Conservation (phyloP, 2,113 vertebrate species). For the Crotalus helleri region DNA sequence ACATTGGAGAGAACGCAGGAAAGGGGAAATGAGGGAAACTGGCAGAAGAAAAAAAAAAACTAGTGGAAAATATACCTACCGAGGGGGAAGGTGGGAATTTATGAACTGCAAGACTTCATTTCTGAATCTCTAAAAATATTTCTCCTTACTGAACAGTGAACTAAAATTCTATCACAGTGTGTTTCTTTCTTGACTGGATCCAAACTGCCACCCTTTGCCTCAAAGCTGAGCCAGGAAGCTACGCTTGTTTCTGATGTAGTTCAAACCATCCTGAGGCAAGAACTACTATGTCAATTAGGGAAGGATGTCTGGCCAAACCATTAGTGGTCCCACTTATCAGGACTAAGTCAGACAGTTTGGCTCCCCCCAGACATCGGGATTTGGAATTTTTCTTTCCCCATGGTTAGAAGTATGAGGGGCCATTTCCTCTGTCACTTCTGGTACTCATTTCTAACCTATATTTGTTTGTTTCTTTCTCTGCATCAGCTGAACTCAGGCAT, state of each 20-base stretch:
- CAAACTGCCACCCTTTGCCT: neutral
- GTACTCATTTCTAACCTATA: neutral
- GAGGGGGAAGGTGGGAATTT: neutral
- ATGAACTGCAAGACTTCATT: neutral
- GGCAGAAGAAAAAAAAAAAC: neutral
- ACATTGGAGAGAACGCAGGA: neutral
- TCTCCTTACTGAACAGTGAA: neutral
- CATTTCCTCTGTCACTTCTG: neutral
- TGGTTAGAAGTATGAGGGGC: neutral
- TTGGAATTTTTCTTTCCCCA: neutral
- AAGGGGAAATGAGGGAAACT: neutral
- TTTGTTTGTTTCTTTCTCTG: neutral
- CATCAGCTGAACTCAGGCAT: neutral
- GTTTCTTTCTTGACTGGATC: neutral
- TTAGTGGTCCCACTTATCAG: neutral
- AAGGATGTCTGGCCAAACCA: slow-evolving; percentile 6
- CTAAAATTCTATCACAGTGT: neutral
- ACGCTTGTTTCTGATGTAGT: neutral
- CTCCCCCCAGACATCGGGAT: slow-evolving; percentile 8
- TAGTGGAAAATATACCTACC: neutral
- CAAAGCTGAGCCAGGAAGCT: neutral
- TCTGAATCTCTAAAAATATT: neutral
- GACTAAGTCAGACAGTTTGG: slow-evolving; percentile 7
- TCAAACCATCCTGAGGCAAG: neutral
- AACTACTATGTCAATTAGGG: neutral